Conservation (phyloP, 2,888 invertebrate genomes). For the Flexamia atlantica region DNA sequence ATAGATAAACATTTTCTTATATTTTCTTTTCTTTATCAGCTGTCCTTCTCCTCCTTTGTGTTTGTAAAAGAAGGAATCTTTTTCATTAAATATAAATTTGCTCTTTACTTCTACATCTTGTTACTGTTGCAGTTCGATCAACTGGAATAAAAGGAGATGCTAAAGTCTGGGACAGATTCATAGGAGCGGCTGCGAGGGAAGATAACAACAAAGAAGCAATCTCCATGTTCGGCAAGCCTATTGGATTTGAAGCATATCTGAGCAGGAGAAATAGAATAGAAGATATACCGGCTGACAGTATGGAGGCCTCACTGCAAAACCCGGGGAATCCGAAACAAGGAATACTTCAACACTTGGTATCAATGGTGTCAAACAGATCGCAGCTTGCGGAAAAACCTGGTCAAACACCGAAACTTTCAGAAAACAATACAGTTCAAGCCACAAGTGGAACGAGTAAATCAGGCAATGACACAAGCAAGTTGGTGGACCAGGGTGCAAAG, state of each 20-base stretch:
- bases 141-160: not conserved
- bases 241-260: not conserved
- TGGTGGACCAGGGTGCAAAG: not conserved
- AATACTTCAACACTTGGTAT: not conserved
- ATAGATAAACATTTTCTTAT: too few species aligned
- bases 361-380: not conserved
- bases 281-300: not conserved
- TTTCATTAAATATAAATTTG: too few species aligned
- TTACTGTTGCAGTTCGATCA: constrained; percentile 32
- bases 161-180: constrained; percentile 26
- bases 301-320: not conserved
- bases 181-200: not conserved
- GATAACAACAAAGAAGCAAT: constrained; percentile 1
- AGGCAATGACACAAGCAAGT: not conserved
- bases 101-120: not conserved
- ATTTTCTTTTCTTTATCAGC: too few species aligned
- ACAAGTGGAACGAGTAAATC: not conserved
- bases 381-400: not conserved
- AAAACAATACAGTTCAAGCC: not conserved
- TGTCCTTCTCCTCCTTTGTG: too few species aligned
- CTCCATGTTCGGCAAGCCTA: constrained; percentile 19
- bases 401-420: not conserved
- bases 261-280: not conserved
- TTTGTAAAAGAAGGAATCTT: too few species aligned
- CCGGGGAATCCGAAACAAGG: not conserved